These are phyloP conservation scores for Hirudo medicinalis DNA, from an alignment of 1,140 invertebrate species.

Conservation along the genomic window DNA sequence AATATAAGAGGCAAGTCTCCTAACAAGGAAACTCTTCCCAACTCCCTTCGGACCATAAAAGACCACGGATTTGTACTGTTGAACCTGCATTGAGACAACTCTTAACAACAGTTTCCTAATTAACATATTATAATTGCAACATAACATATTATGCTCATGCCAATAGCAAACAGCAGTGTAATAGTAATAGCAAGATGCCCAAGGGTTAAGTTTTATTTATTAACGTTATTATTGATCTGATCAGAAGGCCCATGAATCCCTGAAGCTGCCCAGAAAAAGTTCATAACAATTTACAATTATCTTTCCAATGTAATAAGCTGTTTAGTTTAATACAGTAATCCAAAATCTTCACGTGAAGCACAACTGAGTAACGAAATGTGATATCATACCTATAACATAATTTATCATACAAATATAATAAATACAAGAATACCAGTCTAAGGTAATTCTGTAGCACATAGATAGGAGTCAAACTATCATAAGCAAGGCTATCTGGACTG, in stretches of 20 bases:
- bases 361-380: too few species aligned
- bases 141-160: neutral
- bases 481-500: slow-evolving; percentile 32
- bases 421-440: neutral
- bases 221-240: too few species aligned
- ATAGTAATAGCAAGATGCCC: too few species aligned
- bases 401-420: neutral
- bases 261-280: too few species aligned
- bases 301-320: too few species aligned
- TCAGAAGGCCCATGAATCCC: too few species aligned
- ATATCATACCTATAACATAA: too few species aligned
- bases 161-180: too few species aligned
- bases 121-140: neutral
- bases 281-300: too few species aligned
- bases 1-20: slow-evolving; percentile 25
- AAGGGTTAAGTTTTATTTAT: too few species aligned
- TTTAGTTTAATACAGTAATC: too few species aligned
- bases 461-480: slow-evolving; percentile 36
- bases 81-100: slow-evolving; percentile 27
- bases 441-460: slow-evolving; percentile 34
- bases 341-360: neutral
- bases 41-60: slow-evolving; percentile 21
- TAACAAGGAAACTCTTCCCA: slow-evolving; percentile 20
- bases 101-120: neutral
- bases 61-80: slow-evolving; percentile 25